Percentiles rank a stretch among this genome's conserved stretches.
Conservation (phyloP, 2,888 invertebrate species). For the Oscheius sp. region DNA sequence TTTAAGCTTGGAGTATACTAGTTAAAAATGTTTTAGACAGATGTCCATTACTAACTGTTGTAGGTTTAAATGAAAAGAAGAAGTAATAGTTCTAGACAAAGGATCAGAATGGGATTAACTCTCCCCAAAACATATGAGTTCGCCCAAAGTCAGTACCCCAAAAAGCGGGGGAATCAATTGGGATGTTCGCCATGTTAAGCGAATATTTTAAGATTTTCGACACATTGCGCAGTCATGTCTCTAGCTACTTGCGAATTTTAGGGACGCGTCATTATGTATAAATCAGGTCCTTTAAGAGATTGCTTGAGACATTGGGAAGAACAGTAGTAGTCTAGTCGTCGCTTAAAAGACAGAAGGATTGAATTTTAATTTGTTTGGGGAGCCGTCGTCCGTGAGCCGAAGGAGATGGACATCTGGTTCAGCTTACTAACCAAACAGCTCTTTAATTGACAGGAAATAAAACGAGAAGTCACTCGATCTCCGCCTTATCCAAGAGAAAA, state of each 20-base stretch:
- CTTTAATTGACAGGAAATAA: conserved; percentile 31
- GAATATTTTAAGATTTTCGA: neutral
- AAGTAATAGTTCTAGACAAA: neutral
- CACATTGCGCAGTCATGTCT: conserved; percentile 2
- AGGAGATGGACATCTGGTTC: conserved; percentile 26
- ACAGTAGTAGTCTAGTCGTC: neutral
- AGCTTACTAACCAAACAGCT: conserved; percentile 23
- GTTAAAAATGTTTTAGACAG: too few relatives aligned
- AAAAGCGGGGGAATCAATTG: conserved; percentile 21
- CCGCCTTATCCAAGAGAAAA: conserved; percentile 17
- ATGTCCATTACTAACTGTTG: too few relatives aligned
- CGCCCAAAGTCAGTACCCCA: conserved; percentile 7
- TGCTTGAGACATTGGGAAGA: neutral
- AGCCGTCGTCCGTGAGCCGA: neutral
- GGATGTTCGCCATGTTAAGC: neutral
- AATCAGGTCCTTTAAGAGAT: too few relatives aligned
- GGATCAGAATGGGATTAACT: neutral
- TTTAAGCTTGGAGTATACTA: too few relatives aligned
- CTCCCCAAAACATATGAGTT: neutral
- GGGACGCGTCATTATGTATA: conserved; percentile 17
- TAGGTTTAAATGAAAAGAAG: neutral
- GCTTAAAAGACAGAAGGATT: neutral
- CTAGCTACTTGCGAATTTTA: neutral
- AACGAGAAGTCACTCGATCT: conserved; percentile 25
- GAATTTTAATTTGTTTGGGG: conserved; percentile 28